Base-by-base conservation (phyloP, 2,797 vertebrate genomes). In the Channa striata region DNA sequence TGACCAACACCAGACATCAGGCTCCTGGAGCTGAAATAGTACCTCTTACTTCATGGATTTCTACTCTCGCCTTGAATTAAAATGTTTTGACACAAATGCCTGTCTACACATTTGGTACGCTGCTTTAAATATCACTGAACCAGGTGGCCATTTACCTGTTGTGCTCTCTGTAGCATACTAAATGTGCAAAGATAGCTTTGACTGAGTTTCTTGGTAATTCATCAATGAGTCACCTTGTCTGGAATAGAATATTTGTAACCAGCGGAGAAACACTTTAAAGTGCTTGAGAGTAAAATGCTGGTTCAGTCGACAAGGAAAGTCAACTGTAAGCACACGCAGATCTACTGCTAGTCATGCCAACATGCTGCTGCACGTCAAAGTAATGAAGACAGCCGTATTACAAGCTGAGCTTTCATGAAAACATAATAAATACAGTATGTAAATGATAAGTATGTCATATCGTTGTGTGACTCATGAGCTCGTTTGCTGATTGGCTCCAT, bases 401-500 rank as follows among this genome's bases (percentile, higher is more conserved):
- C 25, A 30, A 30, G 25, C 25, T 17, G 6, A 14, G 5, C 6
- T 13, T 37, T 9, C 11, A 2, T 47, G 34, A 59, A 72, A 67
- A 47, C 17, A 56, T 51, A 25, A 59, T 19, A 14, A 61, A 56
- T 19, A 33, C 23, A 23, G 13, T 30, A 12, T 23, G 34, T 47
- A 10, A 40, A 53, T n/a, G 3, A 37, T 59, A 33, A 48, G 43
- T 9, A 12, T 33, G 21, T 43, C 23, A 17, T 47, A n/a, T 20
- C 63, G 3, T 33, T 49, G 68, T 39, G 50, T 87, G 84, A 89
- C 74, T 89, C 87, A 81, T 84, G 81, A 85, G 85, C 89, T 82
- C 65, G 67, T 91, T 87, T 85, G 77, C 78, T 87, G 59, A 87
- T 85, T 85, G 83, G 78, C 68, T 91, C 60, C 43, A 6, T 88